Base-by-base conservation (phyloP, 2,797 vertebrate genomes). In the Mormyrops attenuatus region DNA sequence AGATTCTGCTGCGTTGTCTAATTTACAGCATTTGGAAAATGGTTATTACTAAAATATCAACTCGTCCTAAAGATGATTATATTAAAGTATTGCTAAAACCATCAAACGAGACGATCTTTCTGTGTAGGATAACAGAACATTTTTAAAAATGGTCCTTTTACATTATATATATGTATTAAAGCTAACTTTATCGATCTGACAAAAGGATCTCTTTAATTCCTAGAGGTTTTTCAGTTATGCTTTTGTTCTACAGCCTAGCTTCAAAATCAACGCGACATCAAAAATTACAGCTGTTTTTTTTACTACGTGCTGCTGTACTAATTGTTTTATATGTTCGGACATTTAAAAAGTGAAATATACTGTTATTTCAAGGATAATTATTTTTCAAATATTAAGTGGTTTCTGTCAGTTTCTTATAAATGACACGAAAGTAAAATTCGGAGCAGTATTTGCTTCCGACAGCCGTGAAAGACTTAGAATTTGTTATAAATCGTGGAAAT, bases 121-220 rank as follows among this genome's bases (percentile, higher is more conserved):
- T 47, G 41, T 82, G 20, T 44, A 47, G 41, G 38, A 44, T 47
- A 44, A 44, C 77, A n/a, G 41, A 82, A 20, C 20, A 82, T 82
- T 82, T 41, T 41, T 17, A 3, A 1, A 44, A 47, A 57, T 5
- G 55, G 55, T 57, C 55, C 55, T 17, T 57, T 17, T 57, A n/a
- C 77, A 47, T n/a, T 82, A 8, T n/a, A 77, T 77, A 20, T 47
- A 47, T 82, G n/a, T n/a, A n/a, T n/a, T 82, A 44, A 82, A 47
- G 77, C 77, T 47, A 82, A 82, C 77, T 82, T 82, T 20, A 44
- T 38, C 34, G 30, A 77, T 77, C 20, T 82, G 77, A 82, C 77
- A n/a, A 47, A 82, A n/a, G 20, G 77, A 44, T 82, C 77, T 47
- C 77, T 82, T 82, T 82, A 82, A 82, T 82, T 44, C 77, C 38